Evolutionary conservation across 2,113 vertebrate genomes (phyloP).

Genomic region (Mellivora capensis): DNA sequence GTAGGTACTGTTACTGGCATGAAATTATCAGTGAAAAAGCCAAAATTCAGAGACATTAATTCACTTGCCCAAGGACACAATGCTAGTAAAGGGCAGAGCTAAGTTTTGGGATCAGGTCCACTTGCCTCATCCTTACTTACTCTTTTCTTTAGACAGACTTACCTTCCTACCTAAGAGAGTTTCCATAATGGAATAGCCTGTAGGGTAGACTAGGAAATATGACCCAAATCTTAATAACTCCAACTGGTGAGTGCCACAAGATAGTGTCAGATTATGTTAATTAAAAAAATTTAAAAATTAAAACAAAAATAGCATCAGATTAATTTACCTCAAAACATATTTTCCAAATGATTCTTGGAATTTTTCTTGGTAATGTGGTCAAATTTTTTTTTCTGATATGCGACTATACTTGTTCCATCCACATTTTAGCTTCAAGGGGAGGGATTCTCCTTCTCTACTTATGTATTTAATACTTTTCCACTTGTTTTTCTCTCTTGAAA

Average conservation of each 20-base stretch:
- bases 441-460: not conserved
- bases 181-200: not conserved
- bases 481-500: slow-evolving; percentile 48
- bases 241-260: not conserved
- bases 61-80: not conserved
- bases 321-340: not conserved
- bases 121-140: not conserved
- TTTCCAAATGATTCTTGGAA: slow-evolving; percentile 43
- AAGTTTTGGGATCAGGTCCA: not conserved
- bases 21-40: not conserved
- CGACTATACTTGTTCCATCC: slow-evolving; percentile 18
- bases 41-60: not conserved
- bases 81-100: not conserved
- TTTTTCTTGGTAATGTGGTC: not conserved
- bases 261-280: not conserved
- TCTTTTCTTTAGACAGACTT: not conserved
- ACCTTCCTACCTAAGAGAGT: not conserved
- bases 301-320: not conserved
- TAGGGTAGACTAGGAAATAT: not conserved
- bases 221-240: not conserved
- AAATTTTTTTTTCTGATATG: slow-evolving; percentile 43
- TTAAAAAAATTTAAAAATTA: too few relatives aligned
- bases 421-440: not conserved
- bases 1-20: not conserved
- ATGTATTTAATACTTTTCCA: not conserved